Conservation (phyloP, 2,888 invertebrate genomes). For the Colostygia pectinataria region DNA sequence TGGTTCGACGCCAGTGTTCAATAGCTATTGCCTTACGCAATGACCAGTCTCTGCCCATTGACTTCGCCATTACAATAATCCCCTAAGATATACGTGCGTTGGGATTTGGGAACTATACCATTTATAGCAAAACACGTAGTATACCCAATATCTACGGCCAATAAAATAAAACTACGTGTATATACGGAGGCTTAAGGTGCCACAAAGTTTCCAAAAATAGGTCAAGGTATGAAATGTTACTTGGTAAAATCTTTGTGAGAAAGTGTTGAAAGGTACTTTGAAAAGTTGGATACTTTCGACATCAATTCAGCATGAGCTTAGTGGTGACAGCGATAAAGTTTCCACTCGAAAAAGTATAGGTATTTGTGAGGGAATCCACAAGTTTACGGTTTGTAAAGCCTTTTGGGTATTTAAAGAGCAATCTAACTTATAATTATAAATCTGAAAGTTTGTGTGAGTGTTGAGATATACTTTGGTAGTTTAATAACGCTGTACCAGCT, state of each 20-base stretch:
- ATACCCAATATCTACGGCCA: neutral
- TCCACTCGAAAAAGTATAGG: slow-evolving; percentile 16
- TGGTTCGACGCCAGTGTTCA: slow-evolving; percentile 30
- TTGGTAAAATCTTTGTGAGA: slow-evolving; percentile 33
- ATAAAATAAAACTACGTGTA: slow-evolving; percentile 1
- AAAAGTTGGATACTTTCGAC: slow-evolving; percentile 40
- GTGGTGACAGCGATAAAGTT: slow-evolving; percentile 38
- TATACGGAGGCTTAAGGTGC: neutral
- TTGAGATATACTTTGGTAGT: too few species aligned
- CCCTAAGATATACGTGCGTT: slow-evolving; percentile 24
- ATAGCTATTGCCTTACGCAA: slow-evolving; percentile 25
- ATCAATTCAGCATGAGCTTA: slow-evolving; percentile 42
- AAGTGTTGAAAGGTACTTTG: slow-evolving; percentile 38
- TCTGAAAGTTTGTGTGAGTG: too few species aligned
- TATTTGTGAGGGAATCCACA: slow-evolving; percentile 2
- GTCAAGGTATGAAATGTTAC: slow-evolving; percentile 32
- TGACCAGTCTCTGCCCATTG: slow-evolving; percentile 27
- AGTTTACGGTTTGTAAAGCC: neutral
- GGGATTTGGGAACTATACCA: slow-evolving; percentile 14
- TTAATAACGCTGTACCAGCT: too few species aligned
- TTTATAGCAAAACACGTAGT: slow-evolving; percentile 9
- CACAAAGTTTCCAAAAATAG: slow-evolving; percentile 25
- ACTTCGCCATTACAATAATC: slow-evolving; percentile 32
- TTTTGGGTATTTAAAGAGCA: slow-evolving; percentile 6
- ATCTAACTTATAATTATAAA: neutral